Conservation (phyloP, 2,888 invertebrate genomes). For the Drosophila trichaetosa region DNA sequence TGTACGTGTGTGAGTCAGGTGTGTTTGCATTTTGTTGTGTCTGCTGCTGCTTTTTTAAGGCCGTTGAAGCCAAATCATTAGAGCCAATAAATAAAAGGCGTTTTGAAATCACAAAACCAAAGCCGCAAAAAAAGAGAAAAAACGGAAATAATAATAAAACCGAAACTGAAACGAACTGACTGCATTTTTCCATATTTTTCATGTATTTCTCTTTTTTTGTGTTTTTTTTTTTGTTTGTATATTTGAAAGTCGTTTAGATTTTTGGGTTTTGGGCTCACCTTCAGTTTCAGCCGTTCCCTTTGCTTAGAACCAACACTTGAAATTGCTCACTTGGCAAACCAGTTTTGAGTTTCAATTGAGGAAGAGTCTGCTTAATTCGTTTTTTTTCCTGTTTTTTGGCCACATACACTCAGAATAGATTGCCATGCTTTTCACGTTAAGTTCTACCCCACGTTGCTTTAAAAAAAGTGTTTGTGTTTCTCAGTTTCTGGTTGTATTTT, state of each 20-base stretch:
- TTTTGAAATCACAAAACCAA: slow-evolving; percentile 54
- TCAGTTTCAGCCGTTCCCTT: slow-evolving; percentile 48
- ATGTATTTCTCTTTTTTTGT: neutral
- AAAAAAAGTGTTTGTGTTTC: too few species aligned
- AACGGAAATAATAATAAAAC: slow-evolving; percentile 29
- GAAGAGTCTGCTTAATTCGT: slow-evolving; percentile 4
- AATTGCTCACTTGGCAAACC: slow-evolving; percentile 28
- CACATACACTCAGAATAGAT: neutral
- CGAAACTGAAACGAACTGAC: slow-evolving; percentile 60
- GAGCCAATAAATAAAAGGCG: slow-evolving; percentile 53
- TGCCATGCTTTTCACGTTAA: neutral
- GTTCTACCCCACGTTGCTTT: too few species aligned
- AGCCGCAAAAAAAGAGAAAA: slow-evolving; percentile 28
- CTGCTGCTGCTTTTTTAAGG: slow-evolving; percentile 57
- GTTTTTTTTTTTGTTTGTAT: slow-evolving; percentile 5
- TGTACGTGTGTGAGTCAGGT: slow-evolving; percentile 47
- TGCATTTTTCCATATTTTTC: slow-evolving; percentile 54
- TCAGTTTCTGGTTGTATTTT: too few species aligned
- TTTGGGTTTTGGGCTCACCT: slow-evolving; percentile 42
- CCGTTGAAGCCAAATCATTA: slow-evolving; percentile 53
- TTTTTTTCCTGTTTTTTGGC: neutral
- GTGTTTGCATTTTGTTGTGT: slow-evolving; percentile 58
- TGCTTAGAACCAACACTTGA: slow-evolving; percentile 34
- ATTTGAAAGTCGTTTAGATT: slow-evolving; percentile 72
- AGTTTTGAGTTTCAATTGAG: slow-evolving; percentile 35